Base-by-base conservation (phyloP, 2,888 invertebrate species). In the Pyrocoelia pectoralis region DNA sequence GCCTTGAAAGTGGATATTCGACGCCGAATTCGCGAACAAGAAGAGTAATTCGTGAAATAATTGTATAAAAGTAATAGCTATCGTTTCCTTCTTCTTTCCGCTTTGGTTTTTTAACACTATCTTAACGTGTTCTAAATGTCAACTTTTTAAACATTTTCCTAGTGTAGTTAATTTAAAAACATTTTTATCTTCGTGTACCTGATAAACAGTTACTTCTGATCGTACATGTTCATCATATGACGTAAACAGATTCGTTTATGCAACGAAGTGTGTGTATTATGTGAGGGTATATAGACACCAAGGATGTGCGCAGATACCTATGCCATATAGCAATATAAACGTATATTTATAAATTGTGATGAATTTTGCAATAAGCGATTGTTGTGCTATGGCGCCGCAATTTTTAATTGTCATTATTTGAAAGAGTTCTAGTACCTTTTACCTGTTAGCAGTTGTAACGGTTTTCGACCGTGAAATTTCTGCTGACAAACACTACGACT, bases 41-140 rank as follows among this genome's bases (percentile, higher is more conserved):
- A 73, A 87, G 96, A 79, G 95, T 96, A 82, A 95, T 96, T 78
- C 89, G 95, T 74, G 96, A 96, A 84, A 96, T 96, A 82, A 96
- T 96, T 82, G 96, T 96, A 77, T 93, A 87, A 88, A 72, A 59
- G 33, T 55, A 33, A 63, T 41, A 13, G 13, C 14, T 46, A 41
- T 46, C 17, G 17, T 13, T 6, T 14, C 13, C 8, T 13, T 19
- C 13, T 24, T 24, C 24, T 12, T 18, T 13, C 18, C 13, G 14
- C 13, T 46, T 51, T 28, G 18, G 33, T 24, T 62, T 56, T 17
- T 46, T 46, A 17, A 15, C 46, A 46, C 46, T 46, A 10, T 46
- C 17, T 41, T 41, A 5, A 24, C n/a, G 24, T n/a, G 33, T 33
- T 33, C 9, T 33, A 33, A 33, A 33, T 33, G 33, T 33, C 8